A percentile compares a stretch with the other conserved stretches of the same genome.
Evolutionary conservation across 2,797 vertebrate species (phyloP).

Genomic region (Acanthopagrus latus): DNA sequence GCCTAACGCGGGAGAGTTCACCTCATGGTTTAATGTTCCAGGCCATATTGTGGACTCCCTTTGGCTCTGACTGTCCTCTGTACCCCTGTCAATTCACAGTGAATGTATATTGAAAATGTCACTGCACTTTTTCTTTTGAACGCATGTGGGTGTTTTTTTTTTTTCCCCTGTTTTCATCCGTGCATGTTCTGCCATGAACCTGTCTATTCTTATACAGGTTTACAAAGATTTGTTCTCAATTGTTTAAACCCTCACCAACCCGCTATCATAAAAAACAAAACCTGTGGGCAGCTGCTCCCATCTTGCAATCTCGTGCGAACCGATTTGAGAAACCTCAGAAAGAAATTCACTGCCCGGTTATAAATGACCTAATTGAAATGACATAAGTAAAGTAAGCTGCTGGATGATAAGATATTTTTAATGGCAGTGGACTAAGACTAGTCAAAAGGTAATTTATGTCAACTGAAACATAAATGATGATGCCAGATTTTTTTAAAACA

Average conservation of each 20-base stretch:
- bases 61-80: constrained; percentile 18
- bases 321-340: neutral
- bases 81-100: constrained; percentile 7
- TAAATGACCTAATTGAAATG: neutral
- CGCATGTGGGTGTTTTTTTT: constrained; percentile 8
- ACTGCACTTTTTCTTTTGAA: constrained; percentile 30
- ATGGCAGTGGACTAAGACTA: neutral
- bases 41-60: constrained; percentile 6
- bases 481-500: neutral
- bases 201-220: constrained; percentile 37
- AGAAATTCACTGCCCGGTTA: neutral
- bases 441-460: neutral
- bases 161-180: constrained; percentile 20
- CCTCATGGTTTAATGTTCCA: neutral
- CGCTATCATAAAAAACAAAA: constrained; percentile 20
- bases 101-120: constrained; percentile 43
- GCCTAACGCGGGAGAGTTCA: neutral
- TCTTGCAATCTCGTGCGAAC: constrained; percentile 9
- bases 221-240: constrained; percentile 4
- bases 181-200: constrained; percentile 14
- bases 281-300: constrained; percentile 14
- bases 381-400: constrained; percentile 1
- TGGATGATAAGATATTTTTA: constrained; percentile 10
- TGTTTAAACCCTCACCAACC: constrained; percentile 19
- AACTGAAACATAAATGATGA: neutral